Evolutionary conservation across 2,888 invertebrate species (phyloP), one percentile per base, ranked within the genome.

Genomic region (Drosophila testacea): DNA sequence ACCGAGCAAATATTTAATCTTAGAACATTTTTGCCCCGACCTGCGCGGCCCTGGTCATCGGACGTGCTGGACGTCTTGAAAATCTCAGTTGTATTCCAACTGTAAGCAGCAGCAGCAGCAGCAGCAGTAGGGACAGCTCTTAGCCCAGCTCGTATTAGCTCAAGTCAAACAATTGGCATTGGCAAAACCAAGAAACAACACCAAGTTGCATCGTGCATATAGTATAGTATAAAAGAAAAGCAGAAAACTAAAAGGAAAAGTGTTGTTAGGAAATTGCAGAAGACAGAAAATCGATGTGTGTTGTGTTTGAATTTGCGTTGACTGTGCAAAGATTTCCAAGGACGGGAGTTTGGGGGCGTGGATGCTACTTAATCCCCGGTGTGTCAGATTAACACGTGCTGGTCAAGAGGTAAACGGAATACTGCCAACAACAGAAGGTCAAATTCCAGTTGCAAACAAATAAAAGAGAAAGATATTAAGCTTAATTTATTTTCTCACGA

Each of bases 111-210:
- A 70, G n/a, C 30, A 47, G 13, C 64, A 73, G 62, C 61, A 63
- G 67, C 57, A 57, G 65, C 54, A 69, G n/a, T 61, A 42, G 41
- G 11, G 41, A 27, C 57, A 34, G 48, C 42, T 55, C 54, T 47
- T 30, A 71, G 64, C 61, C 69, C 71, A 66, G 69, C 79, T 81
- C 79, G 82, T 88, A 83, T 83, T 88, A 88, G 88, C 83, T 72
- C 73, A 80, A 88, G 88, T 88, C 83, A 85, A 85, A 83, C 88
- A 82, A 87, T 76, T 76, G 80, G 85, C 83, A 82, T 82, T 84
- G 82, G 85, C 77, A 48, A 79, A 61, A 51, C 79, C 56, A 68
- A 69, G 60, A 66, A 82, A 62, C 77, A 73, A 62, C 64, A 70
- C 66, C 78, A 72, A 88, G 73, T 82, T 88, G 83, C 83, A 88